These are phyloP conservation scores for Erythrocercus mccallii DNA, from an alignment of 2,113 vertebrate genomes.

Conservation along the genomic window DNA sequence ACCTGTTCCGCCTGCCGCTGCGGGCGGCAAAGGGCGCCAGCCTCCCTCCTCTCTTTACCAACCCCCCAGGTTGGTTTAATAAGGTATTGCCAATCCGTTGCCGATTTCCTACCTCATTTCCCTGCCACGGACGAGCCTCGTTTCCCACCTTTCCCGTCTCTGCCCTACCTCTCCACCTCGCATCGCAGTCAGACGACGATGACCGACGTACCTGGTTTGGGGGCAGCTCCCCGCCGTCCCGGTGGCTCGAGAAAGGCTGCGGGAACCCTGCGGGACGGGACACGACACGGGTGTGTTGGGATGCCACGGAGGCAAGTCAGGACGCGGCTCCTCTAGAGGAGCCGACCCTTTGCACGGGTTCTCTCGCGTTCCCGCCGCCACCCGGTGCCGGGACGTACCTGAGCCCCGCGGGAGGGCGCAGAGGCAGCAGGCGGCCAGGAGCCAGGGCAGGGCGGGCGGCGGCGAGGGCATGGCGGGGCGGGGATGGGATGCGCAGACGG, in stretches of 20 bases:
- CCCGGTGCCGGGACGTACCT: not conserved
- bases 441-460: not conserved
- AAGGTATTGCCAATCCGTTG: fast-evolving
- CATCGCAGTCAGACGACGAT: not conserved
- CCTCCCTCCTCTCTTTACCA: not conserved
- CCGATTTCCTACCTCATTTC: fast-evolving
- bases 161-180: not conserved
- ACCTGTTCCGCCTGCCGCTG: not conserved
- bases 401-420: constrained; percentile 13
- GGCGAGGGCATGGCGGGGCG: not conserved
- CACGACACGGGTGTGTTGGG: not conserved
- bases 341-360: not conserved
- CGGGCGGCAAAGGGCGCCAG: not conserved
- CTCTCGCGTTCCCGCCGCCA: fast-evolving
- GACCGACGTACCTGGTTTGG: constrained; percentile 27
- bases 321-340: not conserved
- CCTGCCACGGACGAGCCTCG: not conserved
- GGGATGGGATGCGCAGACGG: fast-evolving
- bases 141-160: not conserved
- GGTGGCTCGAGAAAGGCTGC: not conserved
- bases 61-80: fast-evolving
- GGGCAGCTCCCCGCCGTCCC: not conserved
- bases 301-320: not conserved
- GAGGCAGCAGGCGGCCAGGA: constrained; percentile 48
- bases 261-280: constrained; percentile 52